A percentile compares a stretch with the other conserved stretches of the same genome.
Evolutionary conservation across 1,140 invertebrate species (phyloP).

Genomic region (Formica exsecta): DNA sequence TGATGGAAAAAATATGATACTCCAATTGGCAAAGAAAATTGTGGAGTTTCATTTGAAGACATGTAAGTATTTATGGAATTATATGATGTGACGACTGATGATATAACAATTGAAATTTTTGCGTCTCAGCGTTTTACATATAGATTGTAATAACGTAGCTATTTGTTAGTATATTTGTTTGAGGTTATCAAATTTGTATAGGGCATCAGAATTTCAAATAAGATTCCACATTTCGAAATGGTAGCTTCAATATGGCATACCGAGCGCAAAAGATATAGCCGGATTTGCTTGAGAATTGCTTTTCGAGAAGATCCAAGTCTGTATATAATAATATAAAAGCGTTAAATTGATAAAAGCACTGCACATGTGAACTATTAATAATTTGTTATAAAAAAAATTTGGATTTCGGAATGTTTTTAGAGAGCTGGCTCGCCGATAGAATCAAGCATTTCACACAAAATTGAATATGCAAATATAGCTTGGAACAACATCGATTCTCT

Average conservation of each 20-base stretch:
- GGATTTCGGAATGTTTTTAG: not conserved
- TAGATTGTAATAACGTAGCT: not conserved
- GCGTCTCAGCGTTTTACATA: not conserved
- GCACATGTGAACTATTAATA: not conserved
- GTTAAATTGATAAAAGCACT: not conserved
- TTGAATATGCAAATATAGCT: conserved; percentile 14
- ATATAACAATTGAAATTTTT: not conserved
- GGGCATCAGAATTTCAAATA: not conserved
- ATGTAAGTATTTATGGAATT: not conserved
- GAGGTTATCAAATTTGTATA: conserved; percentile 17
- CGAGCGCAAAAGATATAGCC: not conserved
- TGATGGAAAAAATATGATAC: not conserved
- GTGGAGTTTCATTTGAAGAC: not conserved
- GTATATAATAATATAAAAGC: not conserved
- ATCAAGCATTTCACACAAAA: not conserved
- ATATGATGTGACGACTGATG: conserved; percentile 13
- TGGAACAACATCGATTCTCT: conserved; percentile 35
- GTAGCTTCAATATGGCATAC: not conserved
- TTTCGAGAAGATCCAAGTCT: not conserved
- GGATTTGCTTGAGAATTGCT: not conserved
- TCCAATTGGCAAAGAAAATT: not conserved
- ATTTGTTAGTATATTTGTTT: not conserved
- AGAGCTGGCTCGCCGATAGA: not conserved
- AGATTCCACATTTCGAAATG: not conserved
- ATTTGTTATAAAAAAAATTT: not conserved